Percentiles rank a stretch among this genome's conserved stretches.
Evolutionary conservation across 2,888 invertebrate genomes (phyloP).

Genomic region (Drosophila meridiana): DNA sequence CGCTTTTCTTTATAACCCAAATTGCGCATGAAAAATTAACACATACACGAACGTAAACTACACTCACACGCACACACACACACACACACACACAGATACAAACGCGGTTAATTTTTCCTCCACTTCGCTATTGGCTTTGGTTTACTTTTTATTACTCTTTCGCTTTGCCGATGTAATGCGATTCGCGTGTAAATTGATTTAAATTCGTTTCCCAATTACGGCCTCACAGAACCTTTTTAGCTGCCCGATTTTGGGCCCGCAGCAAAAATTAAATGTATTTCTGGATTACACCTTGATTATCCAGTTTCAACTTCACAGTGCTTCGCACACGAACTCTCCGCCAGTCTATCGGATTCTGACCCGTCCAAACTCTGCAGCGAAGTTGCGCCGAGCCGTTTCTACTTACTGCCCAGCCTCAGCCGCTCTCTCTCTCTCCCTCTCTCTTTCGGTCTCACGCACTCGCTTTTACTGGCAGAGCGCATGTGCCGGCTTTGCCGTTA

Average conservation of each 20-base stretch:
- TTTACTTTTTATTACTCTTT: conserved; percentile 29
- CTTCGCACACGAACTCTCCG: conserved; percentile 65
- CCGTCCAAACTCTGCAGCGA: conserved; percentile 75
- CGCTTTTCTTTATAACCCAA: conserved; percentile 74
- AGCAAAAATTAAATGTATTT: conserved; percentile 35
- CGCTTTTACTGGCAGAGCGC: conserved; percentile 39
- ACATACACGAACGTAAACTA: conserved; percentile 22
- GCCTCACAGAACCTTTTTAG: conserved; percentile 33
- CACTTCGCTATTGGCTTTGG: conserved; percentile 31
- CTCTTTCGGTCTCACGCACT: not conserved
- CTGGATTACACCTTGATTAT: conserved; percentile 39
- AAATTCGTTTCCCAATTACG: conserved; percentile 20
- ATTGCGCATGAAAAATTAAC: conserved; percentile 78
- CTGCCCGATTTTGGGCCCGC: conserved; percentile 16
- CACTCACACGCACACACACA: conserved; percentile 23
- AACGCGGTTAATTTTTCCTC: conserved; percentile 42
- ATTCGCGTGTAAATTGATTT: conserved; percentile 22
- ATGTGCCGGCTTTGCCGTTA: conserved; percentile 51
- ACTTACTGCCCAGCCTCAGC: conserved; percentile 53
- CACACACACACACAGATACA: conserved; percentile 21
- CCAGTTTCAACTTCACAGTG: conserved; percentile 45
- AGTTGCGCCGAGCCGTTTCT: conserved; percentile 58
- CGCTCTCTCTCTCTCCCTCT: conserved; percentile 19
- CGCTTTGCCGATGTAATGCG: conserved; percentile 6
- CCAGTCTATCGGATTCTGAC: conserved; percentile 75